Conservation (phyloP, 1,140 invertebrate genomes). For the Lordiphosa clarofinis region DNA sequence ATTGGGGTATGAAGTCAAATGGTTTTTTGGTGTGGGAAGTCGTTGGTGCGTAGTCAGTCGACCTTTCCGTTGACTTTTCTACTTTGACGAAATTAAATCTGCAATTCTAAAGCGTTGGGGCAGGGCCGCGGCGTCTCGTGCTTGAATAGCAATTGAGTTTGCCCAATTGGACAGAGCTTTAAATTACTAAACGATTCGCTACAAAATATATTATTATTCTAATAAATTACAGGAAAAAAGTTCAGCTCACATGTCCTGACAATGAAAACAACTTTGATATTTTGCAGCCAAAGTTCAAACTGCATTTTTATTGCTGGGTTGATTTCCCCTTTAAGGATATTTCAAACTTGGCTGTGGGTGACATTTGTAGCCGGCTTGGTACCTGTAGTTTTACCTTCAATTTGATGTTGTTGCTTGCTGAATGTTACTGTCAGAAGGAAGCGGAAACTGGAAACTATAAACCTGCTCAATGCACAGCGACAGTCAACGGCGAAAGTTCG, state of each 20-base stretch:
- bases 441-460: slow-evolving; percentile 28
- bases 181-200: too few relatives aligned
- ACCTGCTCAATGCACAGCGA: slow-evolving; percentile 28
- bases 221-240: too few relatives aligned
- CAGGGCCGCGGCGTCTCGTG: slow-evolving; percentile 30
- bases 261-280: too few relatives aligned
- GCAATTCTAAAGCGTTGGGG: slow-evolving; percentile 60
- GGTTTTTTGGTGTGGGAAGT: slow-evolving; percentile 13
- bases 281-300: too few relatives aligned
- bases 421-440: slow-evolving; percentile 18
- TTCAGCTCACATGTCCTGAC: too few relatives aligned
- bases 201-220: too few relatives aligned
- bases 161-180: not conserved
- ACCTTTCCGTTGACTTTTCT: slow-evolving; percentile 62
- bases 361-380: too few relatives aligned
- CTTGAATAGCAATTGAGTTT: slow-evolving; percentile 55
- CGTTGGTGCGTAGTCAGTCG: slow-evolving; percentile 9
- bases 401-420: too few relatives aligned
- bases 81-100: slow-evolving; percentile 73
- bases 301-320: too few relatives aligned
- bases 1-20: slow-evolving; percentile 14
- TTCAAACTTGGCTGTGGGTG: too few relatives aligned
- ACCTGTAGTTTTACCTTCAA: too few relatives aligned
- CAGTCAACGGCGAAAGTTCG: slow-evolving; percentile 2
- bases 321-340: too few relatives aligned